A percentile compares a stretch with the other conserved stretches of the same genome.
These are phyloP conservation scores for Stomorhina lunata DNA, from an alignment of 2,888 invertebrate species.

Conservation along the genomic window DNA sequence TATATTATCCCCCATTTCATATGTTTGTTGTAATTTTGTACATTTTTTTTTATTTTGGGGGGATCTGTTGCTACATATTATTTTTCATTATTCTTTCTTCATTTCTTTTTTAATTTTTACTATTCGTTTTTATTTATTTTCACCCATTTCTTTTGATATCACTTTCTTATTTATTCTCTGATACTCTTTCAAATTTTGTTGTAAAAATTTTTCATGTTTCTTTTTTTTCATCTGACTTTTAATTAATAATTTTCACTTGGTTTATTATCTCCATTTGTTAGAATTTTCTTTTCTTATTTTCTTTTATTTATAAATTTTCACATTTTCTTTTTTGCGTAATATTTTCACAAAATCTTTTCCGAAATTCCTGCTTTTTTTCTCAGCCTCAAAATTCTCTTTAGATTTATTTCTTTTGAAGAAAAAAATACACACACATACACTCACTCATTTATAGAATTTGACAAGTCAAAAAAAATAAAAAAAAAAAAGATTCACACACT, in stretches of 20 bases:
- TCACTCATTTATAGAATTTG: slow-evolving; percentile 4
- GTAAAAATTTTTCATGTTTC: slow-evolving; percentile 2
- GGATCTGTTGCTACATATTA: slow-evolving; percentile 13
- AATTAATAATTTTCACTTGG: slow-evolving; percentile 4
- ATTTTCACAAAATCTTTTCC: slow-evolving; percentile 39
- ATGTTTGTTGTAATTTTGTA: not conserved
- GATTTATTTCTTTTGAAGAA: slow-evolving; percentile 12
- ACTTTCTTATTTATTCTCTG: slow-evolving; percentile 37
- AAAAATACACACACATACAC: slow-evolving; percentile 28
- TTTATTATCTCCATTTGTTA: not conserved
- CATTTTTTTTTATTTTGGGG: not conserved
- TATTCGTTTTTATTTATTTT: slow-evolving; percentile 36
- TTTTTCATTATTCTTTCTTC: not conserved
- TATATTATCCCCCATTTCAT: slow-evolving; percentile 49
- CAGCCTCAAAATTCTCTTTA: slow-evolving; percentile 6
- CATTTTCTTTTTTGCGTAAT: slow-evolving; percentile 26
- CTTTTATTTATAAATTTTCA: not conserved
- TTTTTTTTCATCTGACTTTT: slow-evolving; percentile 1
- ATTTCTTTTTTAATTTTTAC: not conserved
- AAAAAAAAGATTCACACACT: slow-evolving; percentile 27
- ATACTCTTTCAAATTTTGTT: slow-evolving; percentile 7
- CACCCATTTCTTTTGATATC: slow-evolving; percentile 12
- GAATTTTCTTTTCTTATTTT: too few relatives aligned
- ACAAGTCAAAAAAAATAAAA: not conserved
- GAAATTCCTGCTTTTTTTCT: not conserved